A percentile compares a stretch with the other conserved stretches of the same genome.
Conservation (phyloP, 2,113 vertebrate genomes). For the Hystrix brachyura region DNA sequence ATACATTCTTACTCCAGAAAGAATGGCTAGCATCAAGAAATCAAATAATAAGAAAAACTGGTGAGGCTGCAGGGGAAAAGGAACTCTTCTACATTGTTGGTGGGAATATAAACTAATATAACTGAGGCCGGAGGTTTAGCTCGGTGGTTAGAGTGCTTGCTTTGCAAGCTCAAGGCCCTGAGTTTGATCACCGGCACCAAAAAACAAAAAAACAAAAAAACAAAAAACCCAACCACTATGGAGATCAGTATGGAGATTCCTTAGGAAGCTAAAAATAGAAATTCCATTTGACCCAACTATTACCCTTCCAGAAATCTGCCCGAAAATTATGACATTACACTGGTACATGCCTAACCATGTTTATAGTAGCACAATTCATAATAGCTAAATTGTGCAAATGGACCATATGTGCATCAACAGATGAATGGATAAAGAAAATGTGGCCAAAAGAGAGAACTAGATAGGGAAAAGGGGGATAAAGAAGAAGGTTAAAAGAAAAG, state of each 20-base stretch:
- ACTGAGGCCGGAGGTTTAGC: no score
- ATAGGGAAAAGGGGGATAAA: no score
- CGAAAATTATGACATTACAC: not conserved
- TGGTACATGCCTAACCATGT: not conserved
- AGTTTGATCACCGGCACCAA: no score
- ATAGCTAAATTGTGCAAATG: not conserved
- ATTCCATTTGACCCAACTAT: not conserved
- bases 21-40: not conserved
- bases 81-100: not conserved
- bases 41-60: not conserved
- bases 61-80: not conserved
- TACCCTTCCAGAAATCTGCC: not conserved
- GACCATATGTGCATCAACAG: not conserved
- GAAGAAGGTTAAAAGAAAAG: no score
- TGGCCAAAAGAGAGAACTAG: no score
- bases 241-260: not conserved
- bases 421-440: not conserved
- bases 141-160: no score
- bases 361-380: not conserved
- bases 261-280: not conserved
- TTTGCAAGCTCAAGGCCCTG: no score
- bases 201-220: no score
- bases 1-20: not conserved
- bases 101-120: not conserved
- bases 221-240: not conserved